These are phyloP conservation scores for Mechanitis messenoides DNA, from an alignment of 2,888 invertebrate species.

Conservation along the genomic window DNA sequence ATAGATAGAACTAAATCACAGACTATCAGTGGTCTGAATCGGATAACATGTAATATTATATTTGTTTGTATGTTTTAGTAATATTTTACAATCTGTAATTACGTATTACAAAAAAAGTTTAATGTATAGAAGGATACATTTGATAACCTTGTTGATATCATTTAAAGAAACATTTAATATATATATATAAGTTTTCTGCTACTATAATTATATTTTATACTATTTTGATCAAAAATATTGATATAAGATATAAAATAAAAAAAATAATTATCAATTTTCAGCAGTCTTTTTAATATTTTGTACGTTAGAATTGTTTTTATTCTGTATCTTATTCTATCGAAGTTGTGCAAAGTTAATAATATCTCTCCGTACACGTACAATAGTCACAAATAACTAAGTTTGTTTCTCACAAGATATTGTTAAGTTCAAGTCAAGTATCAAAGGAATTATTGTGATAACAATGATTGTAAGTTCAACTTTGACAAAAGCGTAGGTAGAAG, in stretches of 20 bases:
- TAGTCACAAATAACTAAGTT: constrained; percentile 11
- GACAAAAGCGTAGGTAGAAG: constrained; percentile 11
- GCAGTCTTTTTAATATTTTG: constrained; percentile 2
- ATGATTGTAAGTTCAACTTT: constrained; percentile 13
- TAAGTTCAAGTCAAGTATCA: constrained; percentile 12
- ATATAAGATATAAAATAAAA: no score
- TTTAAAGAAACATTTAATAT: no score
- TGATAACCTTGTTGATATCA: no score
- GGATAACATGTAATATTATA: constrained; percentile 5
- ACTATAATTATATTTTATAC: no score
- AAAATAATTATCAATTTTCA: no score
- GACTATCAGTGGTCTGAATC: constrained; percentile 10
- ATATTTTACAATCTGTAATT: no score
- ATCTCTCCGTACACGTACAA: constrained; percentile 9
- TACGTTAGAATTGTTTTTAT: constrained; percentile 2
- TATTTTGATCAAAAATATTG: no score
- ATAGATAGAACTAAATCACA: constrained; percentile 23
- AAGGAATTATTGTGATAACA: constrained; percentile 15
- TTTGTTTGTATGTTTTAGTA: no score
- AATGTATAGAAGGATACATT: no score
- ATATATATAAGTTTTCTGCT: no score
- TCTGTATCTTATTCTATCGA: constrained; percentile 5
- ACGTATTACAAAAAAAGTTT: no score
- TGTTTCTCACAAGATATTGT: constrained; percentile 10
- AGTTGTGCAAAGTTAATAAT: constrained; percentile 7